A percentile compares a stretch with the other conserved stretches of the same genome.
Conservation (phyloP, 2,797 vertebrate genomes). For the Numenius phaeopus region DNA sequence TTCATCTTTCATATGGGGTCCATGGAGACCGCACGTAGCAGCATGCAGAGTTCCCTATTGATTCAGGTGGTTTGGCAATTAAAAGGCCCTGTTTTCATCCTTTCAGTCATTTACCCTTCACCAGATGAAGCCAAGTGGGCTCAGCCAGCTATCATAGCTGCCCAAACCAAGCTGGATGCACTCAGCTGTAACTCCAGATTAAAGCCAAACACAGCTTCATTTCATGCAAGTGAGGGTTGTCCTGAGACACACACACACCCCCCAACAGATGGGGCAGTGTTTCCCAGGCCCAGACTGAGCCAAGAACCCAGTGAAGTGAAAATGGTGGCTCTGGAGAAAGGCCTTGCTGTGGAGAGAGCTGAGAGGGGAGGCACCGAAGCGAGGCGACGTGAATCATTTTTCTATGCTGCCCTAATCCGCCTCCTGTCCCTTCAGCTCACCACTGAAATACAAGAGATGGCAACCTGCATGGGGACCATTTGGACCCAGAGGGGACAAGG, state of each 20-base stretch:
- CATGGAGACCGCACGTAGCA: constrained; percentile 53
- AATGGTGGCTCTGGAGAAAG: not conserved
- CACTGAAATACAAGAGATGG: not conserved
- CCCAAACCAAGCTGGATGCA: not conserved
- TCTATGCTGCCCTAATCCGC: not conserved
- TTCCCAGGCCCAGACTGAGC: not conserved
- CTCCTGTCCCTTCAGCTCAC: not conserved
- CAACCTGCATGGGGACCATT: not conserved
- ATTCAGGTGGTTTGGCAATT: constrained; percentile 55
- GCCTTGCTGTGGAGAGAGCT: not conserved
- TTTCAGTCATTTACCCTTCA: constrained; percentile 25
- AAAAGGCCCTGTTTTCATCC: constrained; percentile 7
- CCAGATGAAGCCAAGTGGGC: constrained; percentile 37
- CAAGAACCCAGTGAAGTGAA: not conserved
- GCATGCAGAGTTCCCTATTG: constrained; percentile 34
- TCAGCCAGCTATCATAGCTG: not conserved
- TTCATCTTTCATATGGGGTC: constrained; percentile 43
- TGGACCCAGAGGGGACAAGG: not conserved
- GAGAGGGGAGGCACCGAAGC: not conserved
- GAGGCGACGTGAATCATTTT: not conserved
- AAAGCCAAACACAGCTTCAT: constrained; percentile 8
- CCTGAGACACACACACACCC: not conserved
- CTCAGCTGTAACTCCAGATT: constrained; percentile 7
- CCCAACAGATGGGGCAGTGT: not conserved
- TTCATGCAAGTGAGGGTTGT: not conserved